phyloP scores from a whole-genome alignment of 2,797 vertebrate species.

The Enteromius paludinosus region DNA sequence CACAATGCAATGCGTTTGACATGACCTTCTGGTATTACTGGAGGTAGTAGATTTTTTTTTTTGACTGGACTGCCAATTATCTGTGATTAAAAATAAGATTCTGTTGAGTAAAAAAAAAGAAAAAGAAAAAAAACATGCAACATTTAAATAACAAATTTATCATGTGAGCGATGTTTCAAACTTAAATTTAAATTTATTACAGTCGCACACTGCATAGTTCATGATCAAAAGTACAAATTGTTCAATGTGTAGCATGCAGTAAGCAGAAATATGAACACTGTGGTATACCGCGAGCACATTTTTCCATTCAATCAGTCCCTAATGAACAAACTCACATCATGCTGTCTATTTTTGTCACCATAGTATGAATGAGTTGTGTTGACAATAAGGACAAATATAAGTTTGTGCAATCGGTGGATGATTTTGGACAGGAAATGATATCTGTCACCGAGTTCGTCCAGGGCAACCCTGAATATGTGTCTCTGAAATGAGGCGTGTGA shows the following conservation, averaged over 20 bases:
- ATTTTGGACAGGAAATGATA: slow-evolving; percentile 1
- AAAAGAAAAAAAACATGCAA: not conserved
- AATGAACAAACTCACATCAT: not conserved
- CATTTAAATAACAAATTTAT: not conserved
- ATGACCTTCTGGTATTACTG: not conserved
- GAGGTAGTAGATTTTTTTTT: not conserved
- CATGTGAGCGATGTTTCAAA: not conserved
- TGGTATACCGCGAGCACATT: not conserved
- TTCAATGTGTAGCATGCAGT: not conserved
- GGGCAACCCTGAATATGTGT: not conserved
- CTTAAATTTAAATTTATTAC: not conserved
- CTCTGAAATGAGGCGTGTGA: slow-evolving; percentile 1
- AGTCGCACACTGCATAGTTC: not conserved
- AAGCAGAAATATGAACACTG: not conserved
- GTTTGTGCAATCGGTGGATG: not conserved
- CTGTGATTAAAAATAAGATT: not conserved
- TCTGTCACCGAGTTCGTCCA: not conserved
- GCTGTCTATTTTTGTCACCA: not conserved
- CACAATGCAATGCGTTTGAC: not conserved
- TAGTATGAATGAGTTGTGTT: not conserved
- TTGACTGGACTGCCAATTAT: not conserved
- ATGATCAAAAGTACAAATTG: not conserved
- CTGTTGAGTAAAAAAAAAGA: not conserved
- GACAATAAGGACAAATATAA: not conserved
- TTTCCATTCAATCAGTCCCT: not conserved